Conservation (phyloP, 2,888 invertebrate species). For the Eupithecia insigniata region DNA sequence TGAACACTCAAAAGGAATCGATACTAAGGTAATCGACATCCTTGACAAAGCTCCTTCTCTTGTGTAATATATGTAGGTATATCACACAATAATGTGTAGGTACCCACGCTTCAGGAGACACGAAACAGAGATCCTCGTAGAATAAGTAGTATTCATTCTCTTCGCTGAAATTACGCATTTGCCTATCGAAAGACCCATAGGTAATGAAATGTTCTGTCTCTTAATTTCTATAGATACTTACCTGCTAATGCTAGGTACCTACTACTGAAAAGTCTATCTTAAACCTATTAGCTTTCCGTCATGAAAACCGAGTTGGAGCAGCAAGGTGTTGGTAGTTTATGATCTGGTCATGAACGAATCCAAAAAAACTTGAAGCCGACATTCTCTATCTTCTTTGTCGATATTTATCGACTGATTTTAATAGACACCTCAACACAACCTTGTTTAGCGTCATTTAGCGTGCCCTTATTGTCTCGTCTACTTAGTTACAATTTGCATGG, state of each 20-base stretch:
- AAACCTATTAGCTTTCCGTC: not conserved
- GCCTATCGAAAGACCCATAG: not conserved
- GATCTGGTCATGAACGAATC: not conserved
- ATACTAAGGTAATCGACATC: not conserved
- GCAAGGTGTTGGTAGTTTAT: not conserved
- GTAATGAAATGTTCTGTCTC: not conserved
- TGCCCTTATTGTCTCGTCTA: constrained; percentile 19
- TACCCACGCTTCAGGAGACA: too few species aligned
- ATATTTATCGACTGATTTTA: not conserved
- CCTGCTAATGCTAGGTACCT: too few species aligned
- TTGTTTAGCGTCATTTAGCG: constrained; percentile 21
- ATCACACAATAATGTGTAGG: too few species aligned
- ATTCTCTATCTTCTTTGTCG: not conserved
- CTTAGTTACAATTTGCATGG: constrained; percentile 43
- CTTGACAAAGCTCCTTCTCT: not conserved
- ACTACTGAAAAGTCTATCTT: not conserved
- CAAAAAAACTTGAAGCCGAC: not conserved
- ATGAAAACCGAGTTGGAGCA: not conserved
- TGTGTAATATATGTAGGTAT: too few species aligned
- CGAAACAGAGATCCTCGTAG: too few species aligned
- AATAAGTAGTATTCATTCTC: too few species aligned
- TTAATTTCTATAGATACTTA: not conserved
- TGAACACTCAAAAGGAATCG: constrained; percentile 1
- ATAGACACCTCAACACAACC: not conserved
- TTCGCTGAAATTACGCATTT: not conserved